Base-by-base conservation (phyloP, 2,113 vertebrate species). In the Podocnemis expansa region DNA sequence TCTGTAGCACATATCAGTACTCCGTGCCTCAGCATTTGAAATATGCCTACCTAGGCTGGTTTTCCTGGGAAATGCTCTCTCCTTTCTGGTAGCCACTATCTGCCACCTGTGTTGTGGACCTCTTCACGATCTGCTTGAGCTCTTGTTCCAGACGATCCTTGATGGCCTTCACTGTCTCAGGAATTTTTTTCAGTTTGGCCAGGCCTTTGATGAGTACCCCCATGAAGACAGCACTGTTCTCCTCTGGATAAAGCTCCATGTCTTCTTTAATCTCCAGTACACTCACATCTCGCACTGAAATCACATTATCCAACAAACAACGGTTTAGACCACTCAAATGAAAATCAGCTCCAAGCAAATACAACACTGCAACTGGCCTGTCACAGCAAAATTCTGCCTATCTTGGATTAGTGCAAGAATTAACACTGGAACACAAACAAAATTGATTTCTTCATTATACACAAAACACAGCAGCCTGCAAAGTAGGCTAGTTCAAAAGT, bases 101-200 rank as follows among this genome's bases (percentile, higher is more conserved):
- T 0, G 99, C 99, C 88, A 99, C 99, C 95, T 99, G 99, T 25
- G 99, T 99, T 27, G 99, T 99, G 43, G 99, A 99, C 5, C 99
- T 95, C 94, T 99, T 99, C 6, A 99, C 99, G 3, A 99, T 99
- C 96, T 99, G 99, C 95, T 99, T 99, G 24, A 99, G 98, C 76
- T 99, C 99, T 31, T 99, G 99, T 31, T 99, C 99, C 82, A 99
- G 95, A 24, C 99, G 98, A 76, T 99, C 99, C 97, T 99, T 99
- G 94, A 99, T 99, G n/a, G 99, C 99, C 96, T 99, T 99, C 54
- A 99, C 99, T 0, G 99, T 99, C 91, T 99, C 99, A 0, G 99
- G 99, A 75, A 99, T 98, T 96, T 99, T 99, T 96, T 98, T 99
- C 95, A 99, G 98, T 96, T 99, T 99, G 97, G 99, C 99, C 88